Base-by-base conservation (phyloP, 2,797 vertebrate species). In the Sebastiscus tertius region DNA sequence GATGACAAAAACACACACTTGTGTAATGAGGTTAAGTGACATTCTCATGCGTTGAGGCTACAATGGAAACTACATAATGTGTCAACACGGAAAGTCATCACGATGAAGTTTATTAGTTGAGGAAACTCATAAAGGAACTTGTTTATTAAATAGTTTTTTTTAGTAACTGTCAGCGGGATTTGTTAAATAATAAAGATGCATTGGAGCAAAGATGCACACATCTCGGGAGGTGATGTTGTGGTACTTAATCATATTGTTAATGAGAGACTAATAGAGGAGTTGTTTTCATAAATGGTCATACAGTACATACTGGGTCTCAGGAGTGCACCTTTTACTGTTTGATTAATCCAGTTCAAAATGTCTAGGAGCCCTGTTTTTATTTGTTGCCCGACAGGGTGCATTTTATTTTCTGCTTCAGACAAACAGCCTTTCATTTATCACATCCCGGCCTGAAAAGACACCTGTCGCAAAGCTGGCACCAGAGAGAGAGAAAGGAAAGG, bases 371-470 rank as follows among this genome's bases (percentile, higher is more conserved):
- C 56, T 81, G 83, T 84, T 89, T 86, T 87, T 90, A 80, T 92
- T 91, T 89, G 88, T 86, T 83, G 70, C 71, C 87, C 87, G 84
- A 59, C 81, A 83, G 87, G 79, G 83, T 88, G 85, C 64, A 77
- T 92, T 93, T 90, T 83, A 73, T 85, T 91, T 89, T 70, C 83
- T 66, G 79, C 83, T 79, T 77, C 74, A 89, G 81, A 94, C 81
- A 84, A 88, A 89, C 90, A 87, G 79, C 77, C 84, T 90, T 92
- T 93, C 93, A 94, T 95, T 94, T 89, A 94, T 96, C 94, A 94
- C 92, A 75, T 85, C 65, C 80, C n/a, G 12, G 60, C 77, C 85
- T 86, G 84, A 92, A 93, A 91, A 86, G 93, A 94, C 94, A 94
- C 93, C 94, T 95, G 95, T 95, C 91, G 80, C 81, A 67, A 72